A percentile compares a stretch with the other conserved stretches of the same genome.
Conservation (phyloP, 2,113 vertebrate genomes). For the Chaetorhynchus papuensis region DNA sequence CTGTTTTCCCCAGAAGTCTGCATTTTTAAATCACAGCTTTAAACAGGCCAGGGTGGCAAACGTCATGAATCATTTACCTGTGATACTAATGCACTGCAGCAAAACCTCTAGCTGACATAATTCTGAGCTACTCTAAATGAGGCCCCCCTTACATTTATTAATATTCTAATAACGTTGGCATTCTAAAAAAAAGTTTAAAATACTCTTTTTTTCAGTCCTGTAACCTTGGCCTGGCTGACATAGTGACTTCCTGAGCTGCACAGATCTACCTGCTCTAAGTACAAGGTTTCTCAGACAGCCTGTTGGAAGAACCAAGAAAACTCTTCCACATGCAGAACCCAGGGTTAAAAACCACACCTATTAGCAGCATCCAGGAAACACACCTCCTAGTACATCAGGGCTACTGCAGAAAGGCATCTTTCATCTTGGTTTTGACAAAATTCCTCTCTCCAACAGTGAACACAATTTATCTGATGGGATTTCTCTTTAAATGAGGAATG, state of each 20-base stretch:
- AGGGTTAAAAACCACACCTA: background rate
- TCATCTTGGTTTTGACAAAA: slow-evolving; percentile 15
- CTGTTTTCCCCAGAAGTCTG: background rate
- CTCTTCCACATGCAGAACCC: background rate
- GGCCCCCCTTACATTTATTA: background rate
- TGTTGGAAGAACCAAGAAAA: background rate
- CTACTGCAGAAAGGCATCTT: background rate
- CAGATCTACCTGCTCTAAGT: background rate
- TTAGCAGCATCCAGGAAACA: background rate
- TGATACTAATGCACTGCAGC: background rate
- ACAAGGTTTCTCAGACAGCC: background rate
- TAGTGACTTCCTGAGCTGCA: background rate
- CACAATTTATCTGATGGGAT: background rate
- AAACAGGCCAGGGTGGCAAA: background rate
- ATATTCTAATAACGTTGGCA: background rate
- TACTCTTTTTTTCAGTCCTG: background rate
- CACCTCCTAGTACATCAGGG: background rate
- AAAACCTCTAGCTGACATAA: background rate
- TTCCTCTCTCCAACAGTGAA: background rate
- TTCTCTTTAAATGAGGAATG: slow-evolving; percentile 33
- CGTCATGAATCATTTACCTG: background rate
- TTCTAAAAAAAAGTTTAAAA: background rate
- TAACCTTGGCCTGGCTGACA: background rate
- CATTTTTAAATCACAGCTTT: background rate
- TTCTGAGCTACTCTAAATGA: background rate